Conservation (phyloP, 1,140 invertebrate genomes). For the Camponotus pennsylvanicus region DNA sequence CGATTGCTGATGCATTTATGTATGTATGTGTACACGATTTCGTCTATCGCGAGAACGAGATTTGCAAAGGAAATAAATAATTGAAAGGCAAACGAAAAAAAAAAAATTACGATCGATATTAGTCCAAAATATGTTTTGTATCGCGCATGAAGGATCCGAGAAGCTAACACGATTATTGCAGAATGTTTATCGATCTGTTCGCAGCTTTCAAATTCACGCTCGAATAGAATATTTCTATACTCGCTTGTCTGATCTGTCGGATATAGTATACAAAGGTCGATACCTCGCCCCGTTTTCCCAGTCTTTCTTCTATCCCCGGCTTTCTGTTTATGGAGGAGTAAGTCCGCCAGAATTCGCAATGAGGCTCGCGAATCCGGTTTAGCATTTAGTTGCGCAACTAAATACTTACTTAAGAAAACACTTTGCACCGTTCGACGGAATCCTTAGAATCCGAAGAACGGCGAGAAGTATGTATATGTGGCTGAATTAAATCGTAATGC, state of each 20-base stretch:
- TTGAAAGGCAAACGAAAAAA: slow-evolving; percentile 28
- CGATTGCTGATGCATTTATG: slow-evolving; percentile 45
- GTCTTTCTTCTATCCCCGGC: slow-evolving; percentile 5
- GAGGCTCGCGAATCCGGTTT: slow-evolving; percentile 57
- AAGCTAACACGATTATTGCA: not conserved
- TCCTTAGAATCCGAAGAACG: slow-evolving; percentile 15
- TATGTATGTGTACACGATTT: slow-evolving; percentile 17
- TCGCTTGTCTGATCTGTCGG: not conserved
- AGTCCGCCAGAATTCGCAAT: slow-evolving; percentile 64
- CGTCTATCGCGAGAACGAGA: not conserved
- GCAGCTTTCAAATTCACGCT: slow-evolving; percentile 38
- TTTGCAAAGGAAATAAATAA: slow-evolving; percentile 34
- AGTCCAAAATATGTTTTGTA: not conserved
- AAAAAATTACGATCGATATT: slow-evolving; percentile 28
- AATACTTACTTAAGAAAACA: slow-evolving; percentile 71
- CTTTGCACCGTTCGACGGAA: not conserved
- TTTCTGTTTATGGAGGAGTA: slow-evolving; percentile 31
- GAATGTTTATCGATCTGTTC: slow-evolving; percentile 11
- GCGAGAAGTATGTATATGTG: not conserved
- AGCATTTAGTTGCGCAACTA: slow-evolving; percentile 68
- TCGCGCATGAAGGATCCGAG: slow-evolving; percentile 12
- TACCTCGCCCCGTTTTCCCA: slow-evolving; percentile 9
- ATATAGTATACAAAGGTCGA: slow-evolving; percentile 43
- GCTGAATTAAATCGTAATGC: slow-evolving; percentile 46
- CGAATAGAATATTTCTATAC: not conserved